phyloP scores from a whole-genome alignment of 2,888 invertebrate species.

The Drosophila neotestacea region DNA sequence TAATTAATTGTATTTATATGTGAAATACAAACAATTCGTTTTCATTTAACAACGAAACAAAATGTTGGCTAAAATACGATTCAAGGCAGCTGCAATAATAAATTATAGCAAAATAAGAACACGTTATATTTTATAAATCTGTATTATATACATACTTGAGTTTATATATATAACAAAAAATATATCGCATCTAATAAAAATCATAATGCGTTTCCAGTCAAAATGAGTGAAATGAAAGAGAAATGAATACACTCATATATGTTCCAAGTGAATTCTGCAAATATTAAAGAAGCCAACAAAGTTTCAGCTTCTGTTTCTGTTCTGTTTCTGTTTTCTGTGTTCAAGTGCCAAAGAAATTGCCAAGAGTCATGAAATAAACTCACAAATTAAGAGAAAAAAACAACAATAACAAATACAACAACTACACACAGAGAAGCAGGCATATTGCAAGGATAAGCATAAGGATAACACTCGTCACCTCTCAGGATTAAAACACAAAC shows the following conservation, averaged over 20 bases:
- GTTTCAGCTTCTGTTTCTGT: slow-evolving; percentile 25
- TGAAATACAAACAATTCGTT: slow-evolving; percentile 24
- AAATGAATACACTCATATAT: slow-evolving; percentile 34
- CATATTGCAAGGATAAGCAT: slow-evolving; percentile 40
- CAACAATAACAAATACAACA: slow-evolving; percentile 17
- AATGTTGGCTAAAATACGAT: slow-evolving; percentile 50
- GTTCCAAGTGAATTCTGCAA: slow-evolving; percentile 41
- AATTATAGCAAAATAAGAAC: slow-evolving; percentile 48
- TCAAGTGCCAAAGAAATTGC: slow-evolving; percentile 51
- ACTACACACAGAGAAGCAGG: slow-evolving; percentile 3
- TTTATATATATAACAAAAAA: slow-evolving; percentile 4
- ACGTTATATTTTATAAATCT: slow-evolving; percentile 29
- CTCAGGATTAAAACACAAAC: slow-evolving; percentile 63
- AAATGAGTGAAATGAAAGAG: slow-evolving; percentile 45
- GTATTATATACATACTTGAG: slow-evolving; percentile 3
- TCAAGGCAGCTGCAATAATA: slow-evolving; percentile 74
- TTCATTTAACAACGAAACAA: slow-evolving; percentile 26
- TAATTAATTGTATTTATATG: slow-evolving; percentile 41
- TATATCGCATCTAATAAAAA: slow-evolving; percentile 54
- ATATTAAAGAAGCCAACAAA: slow-evolving; percentile 42
- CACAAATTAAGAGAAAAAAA: slow-evolving; percentile 50
- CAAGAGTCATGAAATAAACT: slow-evolving; percentile 69
- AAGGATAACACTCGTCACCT: slow-evolving; percentile 64
- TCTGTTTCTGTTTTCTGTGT: slow-evolving; percentile 28
- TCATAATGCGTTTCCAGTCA: slow-evolving; percentile 63